phyloP scores from a whole-genome alignment of 2,113 vertebrate species.

The Notarius quadriscutis region DNA sequence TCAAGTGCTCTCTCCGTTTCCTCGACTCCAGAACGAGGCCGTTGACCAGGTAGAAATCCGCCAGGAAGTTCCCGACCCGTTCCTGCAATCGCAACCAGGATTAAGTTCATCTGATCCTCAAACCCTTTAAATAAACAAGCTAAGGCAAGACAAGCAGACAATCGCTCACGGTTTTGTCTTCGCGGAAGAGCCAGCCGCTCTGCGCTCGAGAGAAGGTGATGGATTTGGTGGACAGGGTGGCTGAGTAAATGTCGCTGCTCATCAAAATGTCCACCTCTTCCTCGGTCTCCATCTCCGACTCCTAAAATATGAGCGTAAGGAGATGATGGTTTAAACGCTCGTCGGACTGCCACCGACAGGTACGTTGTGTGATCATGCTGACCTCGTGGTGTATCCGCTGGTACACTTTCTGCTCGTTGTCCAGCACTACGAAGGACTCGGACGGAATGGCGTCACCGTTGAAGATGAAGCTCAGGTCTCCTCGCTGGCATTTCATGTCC shows the following conservation, averaged over 20 bases:
- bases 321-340: too few relatives aligned
- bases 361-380: slow-evolving; percentile 33
- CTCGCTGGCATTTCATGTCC: slow-evolving; percentile 99
- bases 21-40: slow-evolving; percentile 95
- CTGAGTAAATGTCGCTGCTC: slow-evolving; percentile 98
- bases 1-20: slow-evolving; percentile 95
- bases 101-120: background rate
- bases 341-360: too few relatives aligned
- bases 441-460: slow-evolving; percentile 90
- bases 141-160: too few relatives aligned
- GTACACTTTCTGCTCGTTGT: slow-evolving; percentile 98
- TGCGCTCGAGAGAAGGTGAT: slow-evolving; percentile 96
- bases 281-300: slow-evolving; percentile 98
- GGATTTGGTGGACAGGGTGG: slow-evolving; percentile 97
- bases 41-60: slow-evolving; percentile 95
- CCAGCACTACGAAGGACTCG: slow-evolving; percentile 97
- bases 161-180: slow-evolving; percentile 92
- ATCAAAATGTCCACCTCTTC: slow-evolving; percentile 99
- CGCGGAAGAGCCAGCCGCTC: slow-evolving; percentile 95
- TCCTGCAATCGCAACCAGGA: slow-evolving; percentile 75
- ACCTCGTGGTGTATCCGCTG: slow-evolving; percentile 98
- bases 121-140: background rate
- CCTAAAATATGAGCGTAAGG: slow-evolving; percentile 67
- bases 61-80: slow-evolving; percentile 94
- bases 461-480: slow-evolving; percentile 98